A percentile compares a stretch with the other conserved stretches of the same genome.
Evolutionary conservation across 2,888 invertebrate genomes (phyloP).

Genomic region (Calameuta idolon): DNA sequence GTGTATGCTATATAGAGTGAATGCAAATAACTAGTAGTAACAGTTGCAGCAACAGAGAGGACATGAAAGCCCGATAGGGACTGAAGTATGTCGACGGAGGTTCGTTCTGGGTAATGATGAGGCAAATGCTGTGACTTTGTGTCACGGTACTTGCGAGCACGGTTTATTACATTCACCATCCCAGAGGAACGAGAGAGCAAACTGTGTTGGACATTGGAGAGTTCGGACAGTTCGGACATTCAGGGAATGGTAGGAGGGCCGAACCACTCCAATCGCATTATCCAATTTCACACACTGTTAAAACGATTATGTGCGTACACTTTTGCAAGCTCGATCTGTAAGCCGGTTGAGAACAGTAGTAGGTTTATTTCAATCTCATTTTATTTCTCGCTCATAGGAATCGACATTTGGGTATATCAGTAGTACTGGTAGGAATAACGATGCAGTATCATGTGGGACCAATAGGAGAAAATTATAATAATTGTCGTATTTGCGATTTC

Average conservation of each 20-base stretch:
- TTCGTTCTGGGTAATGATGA: not conserved
- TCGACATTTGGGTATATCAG: not conserved
- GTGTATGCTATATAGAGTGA: not conserved
- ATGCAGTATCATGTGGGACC: not conserved
- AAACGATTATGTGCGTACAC: conserved; percentile 10
- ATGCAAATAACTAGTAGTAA: not conserved
- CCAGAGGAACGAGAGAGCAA: not conserved
- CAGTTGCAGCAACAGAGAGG: not conserved
- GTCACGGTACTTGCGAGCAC: not conserved
- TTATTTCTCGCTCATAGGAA: not conserved
- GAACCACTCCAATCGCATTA: conserved; percentile 19
- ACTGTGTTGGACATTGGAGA: not conserved
- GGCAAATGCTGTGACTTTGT: not conserved
- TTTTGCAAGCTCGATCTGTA: not conserved
- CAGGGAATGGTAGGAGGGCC: not conserved
- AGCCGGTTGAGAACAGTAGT: not conserved
- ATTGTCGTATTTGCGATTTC: not conserved
- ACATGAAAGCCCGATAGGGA: not conserved
- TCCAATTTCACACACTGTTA: conserved; percentile 22
- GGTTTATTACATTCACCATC: not conserved
- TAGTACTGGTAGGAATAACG: not conserved
- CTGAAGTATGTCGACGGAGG: not conserved
- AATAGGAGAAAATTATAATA: not conserved
- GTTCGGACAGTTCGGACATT: not conserved
- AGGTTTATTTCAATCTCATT: not conserved